Percentiles rank a stretch among this genome's conserved stretches.
phyloP scores from a whole-genome alignment of 2,888 invertebrate species.

The Caenorhabditis drosophilae region DNA sequence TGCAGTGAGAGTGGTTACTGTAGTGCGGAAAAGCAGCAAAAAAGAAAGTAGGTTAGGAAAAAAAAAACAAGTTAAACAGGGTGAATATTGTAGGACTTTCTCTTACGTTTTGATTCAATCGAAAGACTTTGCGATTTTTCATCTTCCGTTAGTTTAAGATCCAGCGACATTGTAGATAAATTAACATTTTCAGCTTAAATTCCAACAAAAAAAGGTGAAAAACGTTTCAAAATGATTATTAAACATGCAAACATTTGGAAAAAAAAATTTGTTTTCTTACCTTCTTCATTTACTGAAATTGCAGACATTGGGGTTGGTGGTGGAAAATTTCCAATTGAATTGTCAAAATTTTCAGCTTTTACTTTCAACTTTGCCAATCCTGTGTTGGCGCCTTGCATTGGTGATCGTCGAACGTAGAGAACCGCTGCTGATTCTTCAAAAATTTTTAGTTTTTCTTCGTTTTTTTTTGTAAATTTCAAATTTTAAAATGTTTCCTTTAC shows the following conservation, averaged over 20 bases:
- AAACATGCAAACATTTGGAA: not conserved
- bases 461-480: too few species aligned
- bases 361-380: conserved; percentile 42
- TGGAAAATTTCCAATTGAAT: conserved; percentile 13
- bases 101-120: too few species aligned
- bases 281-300: conserved; percentile 9
- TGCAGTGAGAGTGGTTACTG: conserved; percentile 37
- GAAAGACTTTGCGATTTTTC: too few species aligned
- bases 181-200: too few species aligned
- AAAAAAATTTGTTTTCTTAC: too few species aligned
- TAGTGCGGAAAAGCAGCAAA: conserved; percentile 7
- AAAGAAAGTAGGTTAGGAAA: not conserved
- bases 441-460: not conserved
- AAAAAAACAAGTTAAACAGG: not conserved
- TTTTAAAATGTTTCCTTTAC: conserved; percentile 20
- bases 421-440: conserved; percentile 39
- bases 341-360: conserved; percentile 9
- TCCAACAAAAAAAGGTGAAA: too few species aligned
- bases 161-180: too few species aligned
- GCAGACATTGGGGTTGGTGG: conserved; percentile 40
- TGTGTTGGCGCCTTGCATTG: conserved; percentile 48
- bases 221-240: not conserved
- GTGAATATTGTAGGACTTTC: not conserved
- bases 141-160: too few species aligned
- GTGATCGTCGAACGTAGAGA: conserved; percentile 51